Conservation (phyloP, 2,797 vertebrate species). For the Anomalospiza imberbis region DNA sequence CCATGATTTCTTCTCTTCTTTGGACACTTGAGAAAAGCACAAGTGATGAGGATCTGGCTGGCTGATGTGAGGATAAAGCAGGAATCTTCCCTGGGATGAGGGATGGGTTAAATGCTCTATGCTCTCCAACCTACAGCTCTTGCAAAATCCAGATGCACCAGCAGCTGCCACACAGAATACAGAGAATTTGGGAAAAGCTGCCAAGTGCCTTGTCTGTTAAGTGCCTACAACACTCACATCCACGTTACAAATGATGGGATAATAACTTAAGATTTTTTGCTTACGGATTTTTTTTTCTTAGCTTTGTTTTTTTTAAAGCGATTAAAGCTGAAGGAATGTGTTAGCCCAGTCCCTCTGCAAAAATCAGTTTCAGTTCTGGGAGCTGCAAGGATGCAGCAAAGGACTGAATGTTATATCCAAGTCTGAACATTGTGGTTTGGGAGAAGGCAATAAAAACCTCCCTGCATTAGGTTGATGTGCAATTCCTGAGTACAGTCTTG, state of each 20-base stretch:
- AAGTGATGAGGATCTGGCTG: neutral
- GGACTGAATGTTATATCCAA: neutral
- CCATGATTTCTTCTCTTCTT: neutral
- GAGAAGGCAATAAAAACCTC: neutral
- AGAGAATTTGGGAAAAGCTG: neutral
- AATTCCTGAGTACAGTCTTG: neutral
- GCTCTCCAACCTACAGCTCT: neutral
- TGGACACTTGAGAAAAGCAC: neutral
- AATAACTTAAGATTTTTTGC: neutral
- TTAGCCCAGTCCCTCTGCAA: neutral
- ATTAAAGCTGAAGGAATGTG: neutral
- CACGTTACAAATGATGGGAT: neutral
- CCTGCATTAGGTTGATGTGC: neutral
- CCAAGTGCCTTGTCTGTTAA: neutral
- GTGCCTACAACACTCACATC: neutral
- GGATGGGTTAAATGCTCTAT: neutral
- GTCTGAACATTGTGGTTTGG: neutral
- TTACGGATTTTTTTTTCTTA: neutral
- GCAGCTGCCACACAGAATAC: neutral
- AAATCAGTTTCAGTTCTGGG: neutral
- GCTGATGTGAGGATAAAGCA: neutral
- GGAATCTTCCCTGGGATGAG: neutral
- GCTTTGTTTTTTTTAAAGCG: neutral
- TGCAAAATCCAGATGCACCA: neutral
- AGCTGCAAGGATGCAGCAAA: neutral